phyloP scores from a whole-genome alignment of 2,113 vertebrate genomes.

The Salvelinus fontinalis region DNA sequence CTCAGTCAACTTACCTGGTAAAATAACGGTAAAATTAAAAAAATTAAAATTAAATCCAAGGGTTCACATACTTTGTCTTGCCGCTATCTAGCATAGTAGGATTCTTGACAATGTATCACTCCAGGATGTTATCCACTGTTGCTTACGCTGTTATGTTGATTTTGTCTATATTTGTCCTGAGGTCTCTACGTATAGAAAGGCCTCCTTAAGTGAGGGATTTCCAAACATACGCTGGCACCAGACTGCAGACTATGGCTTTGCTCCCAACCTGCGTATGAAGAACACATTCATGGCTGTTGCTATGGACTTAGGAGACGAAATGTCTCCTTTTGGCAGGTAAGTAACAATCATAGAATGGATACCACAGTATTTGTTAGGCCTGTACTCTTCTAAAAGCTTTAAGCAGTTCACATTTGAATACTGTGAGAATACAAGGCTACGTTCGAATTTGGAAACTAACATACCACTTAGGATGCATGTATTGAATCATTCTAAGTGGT shows the following conservation, averaged over 20 bases:
- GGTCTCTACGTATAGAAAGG: conserved; percentile 72
- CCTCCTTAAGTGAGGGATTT: conserved; percentile 53
- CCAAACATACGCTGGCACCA: conserved; percentile 91
- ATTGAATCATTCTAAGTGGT: no score
- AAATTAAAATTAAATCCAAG: no score
- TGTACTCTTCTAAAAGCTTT: neutral
- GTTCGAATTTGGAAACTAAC: no score
- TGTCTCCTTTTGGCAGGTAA: conserved; percentile 81
- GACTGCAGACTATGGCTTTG: conserved; percentile 81
- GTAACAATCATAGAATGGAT: neutral
- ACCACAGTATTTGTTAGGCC: neutral
- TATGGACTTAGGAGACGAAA: conserved; percentile 82
- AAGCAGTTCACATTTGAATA: no score
- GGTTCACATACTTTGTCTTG: no score
- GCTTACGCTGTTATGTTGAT: neutral
- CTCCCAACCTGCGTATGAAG: conserved; percentile 82
- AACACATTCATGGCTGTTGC: conserved; percentile 91
- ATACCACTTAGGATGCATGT: no score
- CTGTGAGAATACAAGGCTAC: no score
- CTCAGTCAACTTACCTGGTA: no score
- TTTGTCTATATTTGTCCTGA: conserved; percentile 43
- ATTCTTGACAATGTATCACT: neutral
- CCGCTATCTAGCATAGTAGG: no score
- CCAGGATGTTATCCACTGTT: neutral
- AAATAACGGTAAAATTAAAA: no score